phyloP scores from a whole-genome alignment of 2,113 vertebrate species.

The Phrynosoma platyrhinos region DNA sequence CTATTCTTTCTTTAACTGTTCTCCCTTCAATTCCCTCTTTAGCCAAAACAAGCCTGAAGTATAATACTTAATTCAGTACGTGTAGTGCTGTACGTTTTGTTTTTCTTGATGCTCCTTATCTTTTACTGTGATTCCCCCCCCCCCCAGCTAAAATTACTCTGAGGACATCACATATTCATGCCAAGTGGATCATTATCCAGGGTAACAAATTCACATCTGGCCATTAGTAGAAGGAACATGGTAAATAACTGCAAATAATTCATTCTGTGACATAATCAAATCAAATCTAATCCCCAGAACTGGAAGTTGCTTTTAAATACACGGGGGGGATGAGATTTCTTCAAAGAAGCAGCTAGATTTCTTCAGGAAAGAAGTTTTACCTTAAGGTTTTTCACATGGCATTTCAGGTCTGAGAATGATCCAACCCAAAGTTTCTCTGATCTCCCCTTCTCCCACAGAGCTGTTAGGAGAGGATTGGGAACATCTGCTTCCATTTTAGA shows the following conservation, averaged over 20 bases:
- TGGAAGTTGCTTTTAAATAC: background rate
- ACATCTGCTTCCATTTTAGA: background rate
- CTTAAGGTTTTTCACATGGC: conserved; percentile 10
- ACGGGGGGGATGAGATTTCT: background rate
- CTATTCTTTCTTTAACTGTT: background rate
- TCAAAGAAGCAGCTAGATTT: no score
- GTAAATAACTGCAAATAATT: conserved; percentile 1
- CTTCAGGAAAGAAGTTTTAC: background rate
- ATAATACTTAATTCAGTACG: background rate
- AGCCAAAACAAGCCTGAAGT: background rate
- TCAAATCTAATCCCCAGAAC: background rate
- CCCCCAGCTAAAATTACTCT: background rate
- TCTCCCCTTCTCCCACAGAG: background rate
- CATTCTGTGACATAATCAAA: background rate
- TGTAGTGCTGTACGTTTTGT: background rate
- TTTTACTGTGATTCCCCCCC: background rate
- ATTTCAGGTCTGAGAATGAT: conserved; percentile 14
- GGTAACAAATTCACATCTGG: background rate
- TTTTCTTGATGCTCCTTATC: background rate
- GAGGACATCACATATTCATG: background rate
- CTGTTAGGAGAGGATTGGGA: background rate
- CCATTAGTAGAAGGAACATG: background rate
- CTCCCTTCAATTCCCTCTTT: background rate
- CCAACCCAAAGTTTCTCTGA: background rate
- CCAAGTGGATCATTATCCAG: background rate